Evolutionary conservation across 2,888 invertebrate species (phyloP), one percentile per base, ranked within the genome.

Genomic region (Odiellus spinosus): DNA sequence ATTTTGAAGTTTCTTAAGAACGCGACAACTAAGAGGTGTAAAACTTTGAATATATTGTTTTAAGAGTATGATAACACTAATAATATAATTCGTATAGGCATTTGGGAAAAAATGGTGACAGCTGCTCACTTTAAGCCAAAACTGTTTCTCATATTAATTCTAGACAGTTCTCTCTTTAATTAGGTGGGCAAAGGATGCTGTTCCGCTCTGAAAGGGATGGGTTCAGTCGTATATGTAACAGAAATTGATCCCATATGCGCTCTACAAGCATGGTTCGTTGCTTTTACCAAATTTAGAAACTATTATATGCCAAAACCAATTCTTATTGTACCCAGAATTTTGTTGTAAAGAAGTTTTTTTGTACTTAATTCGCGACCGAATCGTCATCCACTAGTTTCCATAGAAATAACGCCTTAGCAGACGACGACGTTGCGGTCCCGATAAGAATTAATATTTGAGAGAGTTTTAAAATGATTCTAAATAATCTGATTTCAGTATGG

Each of bases 171-270:
- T 36, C 44, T 15, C 44, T 42, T 38, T 18, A 45, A 45, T 33
- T 46, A 58, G 58, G 90, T 95, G 35, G 93, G 93, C 33, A 95
- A 95, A 68, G 93, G 93, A 1, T 93, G 93, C 67, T 87, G 88
- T 55, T 88, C 91, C 64, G 90, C 91, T 5, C 70, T 95, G 12
- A 90, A 90, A 67, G 91, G 90, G 0, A 73, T 95, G 52, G 95
- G 95, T 12, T 86, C 90, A 68, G 84, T 91, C 59, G 90, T 88
- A 50, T 82, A 82, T 67, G 76, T 82, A 43, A 91, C 93, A 19
- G 95, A 95, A 73, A 90, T 95, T 57, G 95, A 95, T 71, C 95
- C 95, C 0, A 95, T 95, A 61, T 95, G 95, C 69, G 95, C 93
- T 19, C 70, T 95, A 34, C 95, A 95, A 71, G 95, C 93, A 21